Base-by-base conservation (phyloP, 2,113 vertebrate species). In the Vulpes vulpes region DNA sequence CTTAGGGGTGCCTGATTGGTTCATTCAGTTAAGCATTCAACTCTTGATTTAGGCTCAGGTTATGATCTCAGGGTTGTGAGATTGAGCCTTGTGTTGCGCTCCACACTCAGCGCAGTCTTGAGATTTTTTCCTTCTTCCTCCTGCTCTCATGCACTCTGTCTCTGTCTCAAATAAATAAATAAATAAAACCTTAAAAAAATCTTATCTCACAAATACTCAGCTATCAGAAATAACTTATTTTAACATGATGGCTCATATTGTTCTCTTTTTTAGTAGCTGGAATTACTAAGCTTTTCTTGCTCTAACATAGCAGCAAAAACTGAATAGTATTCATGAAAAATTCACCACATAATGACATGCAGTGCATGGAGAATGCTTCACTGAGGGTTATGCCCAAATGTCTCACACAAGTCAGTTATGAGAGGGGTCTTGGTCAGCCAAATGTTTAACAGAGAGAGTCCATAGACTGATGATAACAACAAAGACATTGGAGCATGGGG, bases 191-290 rank as follows among this genome's bases (percentile, higher is more conserved):
- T 60, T 60, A 1, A 60, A 80, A 82, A 62, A 43, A 20, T 27
- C 12, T 0, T 57, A 17, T 74, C 49, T 90, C 76, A n/a, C 19
- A 90, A 80, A 53, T 38, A 15, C 19, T 59, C n/a, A 96, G 55
- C 22, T 86, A 91, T 80, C n/a, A 74, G 51, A 89, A 79, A 80
- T 73, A 43, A 93, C 9, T 85, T 5, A 73, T 59, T 94, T 94
- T 87, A 73, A 78, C 10, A 30, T 43, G 4, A 3, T 65, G 32
- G 10, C 19, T 22, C 11, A 51, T 19, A n/a, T 35, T 43, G 5
- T 79, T 80, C 5, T 57, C 15, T n/a, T 89, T 81, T 74, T 57
- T 67, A 27, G 67, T 59, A 81, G 38, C 11, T 92, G 22, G 19
- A 82, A 84, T 59, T 59, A 55, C 53, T 89, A 89, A n/a, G 5